A percentile compares a stretch with the other conserved stretches of the same genome.
Evolutionary conservation across 1,140 invertebrate genomes (phyloP).

Genomic region (Heliconius hewitsoni): DNA sequence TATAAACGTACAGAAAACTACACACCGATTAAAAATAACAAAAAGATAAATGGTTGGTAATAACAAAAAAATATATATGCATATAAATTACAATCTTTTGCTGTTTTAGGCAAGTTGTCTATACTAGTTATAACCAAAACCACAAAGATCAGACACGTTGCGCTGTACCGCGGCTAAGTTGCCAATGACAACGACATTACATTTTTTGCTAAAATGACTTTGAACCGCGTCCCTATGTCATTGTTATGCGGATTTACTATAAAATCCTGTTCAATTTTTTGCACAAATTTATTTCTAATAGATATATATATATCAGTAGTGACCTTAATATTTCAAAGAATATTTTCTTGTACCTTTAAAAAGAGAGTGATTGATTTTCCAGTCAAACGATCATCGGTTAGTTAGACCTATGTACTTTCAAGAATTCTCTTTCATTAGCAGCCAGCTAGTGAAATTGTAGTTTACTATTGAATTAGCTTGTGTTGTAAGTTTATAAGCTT

Average conservation of each 20-base stretch:
- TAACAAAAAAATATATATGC: no score
- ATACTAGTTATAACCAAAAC: neutral
- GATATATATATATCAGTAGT: constrained; percentile 31
- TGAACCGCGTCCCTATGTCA: constrained; percentile 58
- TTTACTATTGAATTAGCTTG: constrained; percentile 25
- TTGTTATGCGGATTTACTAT: constrained; percentile 65
- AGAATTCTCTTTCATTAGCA: constrained; percentile 36
- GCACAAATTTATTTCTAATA: constrained; percentile 41
- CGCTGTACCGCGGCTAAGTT: constrained; percentile 18
- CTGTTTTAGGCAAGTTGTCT: neutral
- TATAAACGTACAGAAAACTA: no score
- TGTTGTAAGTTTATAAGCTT: neutral
- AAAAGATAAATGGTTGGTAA: no score
- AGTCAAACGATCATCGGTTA: constrained; percentile 49
- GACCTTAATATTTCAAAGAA: constrained; percentile 55
- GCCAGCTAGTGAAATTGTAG: constrained; percentile 17
- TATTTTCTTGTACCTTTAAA: constrained; percentile 48
- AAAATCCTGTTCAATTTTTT: constrained; percentile 70
- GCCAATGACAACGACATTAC: constrained; percentile 36
- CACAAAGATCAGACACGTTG: neutral
- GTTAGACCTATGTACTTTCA: constrained; percentile 34
- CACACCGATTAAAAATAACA: no score
- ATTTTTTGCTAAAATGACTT: constrained; percentile 51
- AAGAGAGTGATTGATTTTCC: constrained; percentile 62
- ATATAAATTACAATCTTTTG: neutral